phyloP scores from a whole-genome alignment of 64 coral and sea anemone species.

The Orbicella faveolata region DNA sequence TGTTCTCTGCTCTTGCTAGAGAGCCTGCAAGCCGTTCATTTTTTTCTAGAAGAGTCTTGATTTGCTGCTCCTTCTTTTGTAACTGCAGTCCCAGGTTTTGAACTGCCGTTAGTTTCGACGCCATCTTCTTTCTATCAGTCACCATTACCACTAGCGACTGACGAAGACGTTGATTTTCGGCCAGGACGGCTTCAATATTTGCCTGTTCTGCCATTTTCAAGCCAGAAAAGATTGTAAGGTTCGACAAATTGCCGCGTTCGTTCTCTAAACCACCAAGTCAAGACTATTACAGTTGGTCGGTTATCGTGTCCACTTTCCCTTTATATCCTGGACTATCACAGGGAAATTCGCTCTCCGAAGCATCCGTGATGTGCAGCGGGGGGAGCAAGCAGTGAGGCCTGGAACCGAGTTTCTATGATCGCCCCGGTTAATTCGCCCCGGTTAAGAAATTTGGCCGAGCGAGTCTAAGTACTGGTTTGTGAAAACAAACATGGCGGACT shows the following conservation, averaged over 20 bases:
- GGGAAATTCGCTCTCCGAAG: too few relatives aligned
- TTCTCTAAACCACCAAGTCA: too few relatives aligned
- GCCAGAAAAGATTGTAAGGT: not conserved
- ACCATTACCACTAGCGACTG: not conserved
- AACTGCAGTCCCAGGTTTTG: conserved; percentile 71
- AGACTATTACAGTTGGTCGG: too few relatives aligned
- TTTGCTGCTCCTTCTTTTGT: conserved; percentile 68
- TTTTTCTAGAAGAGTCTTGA: conserved; percentile 35
- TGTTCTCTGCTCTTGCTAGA: conserved; percentile 85
- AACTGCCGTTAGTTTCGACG: conserved; percentile 55
- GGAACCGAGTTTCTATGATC: too few relatives aligned
- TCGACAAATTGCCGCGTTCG: not conserved
- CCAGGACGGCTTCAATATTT: not conserved
- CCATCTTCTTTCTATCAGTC: conserved; percentile 42
- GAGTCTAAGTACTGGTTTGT: too few relatives aligned
- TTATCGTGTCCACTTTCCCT: too few relatives aligned
- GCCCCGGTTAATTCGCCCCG: too few relatives aligned
- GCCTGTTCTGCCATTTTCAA: not conserved
- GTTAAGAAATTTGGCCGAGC: too few relatives aligned
- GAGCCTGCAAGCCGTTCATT: conserved; percentile 51
- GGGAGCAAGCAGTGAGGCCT: too few relatives aligned
- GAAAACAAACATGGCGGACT: too few relatives aligned
- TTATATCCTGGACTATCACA: too few relatives aligned
- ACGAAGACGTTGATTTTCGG: conserved; percentile 28
- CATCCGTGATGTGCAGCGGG: too few relatives aligned